Evolutionary conservation across 2,797 vertebrate species (phyloP), one percentile per base, ranked within the genome.

Genomic region (Halcyon badia): DNA sequence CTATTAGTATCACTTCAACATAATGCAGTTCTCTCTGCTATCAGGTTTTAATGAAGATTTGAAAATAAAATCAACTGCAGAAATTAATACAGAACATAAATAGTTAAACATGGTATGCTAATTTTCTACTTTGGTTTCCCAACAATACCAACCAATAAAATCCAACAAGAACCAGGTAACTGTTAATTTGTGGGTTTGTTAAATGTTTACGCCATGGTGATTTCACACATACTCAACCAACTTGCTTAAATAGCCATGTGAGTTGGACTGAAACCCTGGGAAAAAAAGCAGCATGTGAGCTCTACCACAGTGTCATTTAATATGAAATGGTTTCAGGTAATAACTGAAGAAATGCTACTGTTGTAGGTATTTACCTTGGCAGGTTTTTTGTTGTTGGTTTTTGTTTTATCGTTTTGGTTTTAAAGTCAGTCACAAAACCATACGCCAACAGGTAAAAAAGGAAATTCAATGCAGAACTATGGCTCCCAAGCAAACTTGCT

Each of bases 21-120:
- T 37, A 90, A 76, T 10, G 22, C 10, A 83, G 19, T 62, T 93
- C 81, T 85, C 24, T 94, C 81, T 82, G 62, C 42, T 26, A 30
- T 60, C 46, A 49, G 26, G 20, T 62, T 97, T 92, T 76, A 80
- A 57, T 48, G 62, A 80, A 70, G 42, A 71, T 71, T 57, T 81
- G 54, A 79, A 76, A 97, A 91, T 20, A 87, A 80, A 68, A 61
- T 69, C 69, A 93, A 78, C 51, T 75, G 77, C 83, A 75, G 46
- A 95, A 94, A 85, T 56, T 66, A 91, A 71, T 65, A 84, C 85
- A 96, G 73, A 90, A 73, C 39, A 89, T 24, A 72, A 92, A 54
- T 11, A 16, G 39, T 64, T 95, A 70, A 86, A 81, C 68, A 85
- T 2, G 25, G 61, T 52, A 46, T 58, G 28, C 35, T 79, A 30